phyloP scores from a whole-genome alignment of 2,797 vertebrate genomes.

The Hemitrygon akajei region DNA sequence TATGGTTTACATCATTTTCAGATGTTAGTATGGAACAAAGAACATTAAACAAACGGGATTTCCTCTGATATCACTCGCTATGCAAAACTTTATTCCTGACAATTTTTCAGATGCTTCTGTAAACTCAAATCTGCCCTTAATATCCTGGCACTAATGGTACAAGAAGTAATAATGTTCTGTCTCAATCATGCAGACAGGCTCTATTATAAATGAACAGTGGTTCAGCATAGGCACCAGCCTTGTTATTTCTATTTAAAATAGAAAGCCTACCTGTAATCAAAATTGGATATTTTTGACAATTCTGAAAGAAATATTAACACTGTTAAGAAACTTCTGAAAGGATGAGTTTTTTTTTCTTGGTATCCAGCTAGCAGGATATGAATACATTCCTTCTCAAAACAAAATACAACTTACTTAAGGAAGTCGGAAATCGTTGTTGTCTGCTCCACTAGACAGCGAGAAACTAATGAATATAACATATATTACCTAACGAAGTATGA shows the following conservation, averaged over 20 bases:
- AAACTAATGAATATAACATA: background rate
- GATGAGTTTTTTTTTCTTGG: background rate
- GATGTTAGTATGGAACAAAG: background rate
- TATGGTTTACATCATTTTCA: slow-evolving; percentile 23
- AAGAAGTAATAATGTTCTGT: background rate
- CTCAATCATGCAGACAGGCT: background rate
- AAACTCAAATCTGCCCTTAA: background rate
- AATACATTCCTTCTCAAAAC: slow-evolving; percentile 19
- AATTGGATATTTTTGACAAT: slow-evolving; percentile 13
- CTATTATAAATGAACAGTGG: background rate
- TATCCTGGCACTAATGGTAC: background rate
- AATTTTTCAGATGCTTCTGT: slow-evolving; percentile 26
- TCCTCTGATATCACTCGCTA: background rate
- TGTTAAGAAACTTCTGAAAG: slow-evolving; percentile 25
- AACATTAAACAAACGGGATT: slow-evolving; percentile 6
- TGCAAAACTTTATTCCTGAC: slow-evolving; percentile 8
- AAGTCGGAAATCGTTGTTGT: background rate
- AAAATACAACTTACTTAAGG: background rate
- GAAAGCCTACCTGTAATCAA: background rate
- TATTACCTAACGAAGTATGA: background rate
- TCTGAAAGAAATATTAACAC: slow-evolving; percentile 7
- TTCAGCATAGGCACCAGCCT: background rate
- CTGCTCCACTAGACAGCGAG: background rate
- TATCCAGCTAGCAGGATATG: slow-evolving; percentile 29
- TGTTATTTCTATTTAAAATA: slow-evolving; percentile 7